These are phyloP conservation scores for Prosapia bicincta DNA, from an alignment of 2,888 invertebrate species.

Conservation along the genomic window DNA sequence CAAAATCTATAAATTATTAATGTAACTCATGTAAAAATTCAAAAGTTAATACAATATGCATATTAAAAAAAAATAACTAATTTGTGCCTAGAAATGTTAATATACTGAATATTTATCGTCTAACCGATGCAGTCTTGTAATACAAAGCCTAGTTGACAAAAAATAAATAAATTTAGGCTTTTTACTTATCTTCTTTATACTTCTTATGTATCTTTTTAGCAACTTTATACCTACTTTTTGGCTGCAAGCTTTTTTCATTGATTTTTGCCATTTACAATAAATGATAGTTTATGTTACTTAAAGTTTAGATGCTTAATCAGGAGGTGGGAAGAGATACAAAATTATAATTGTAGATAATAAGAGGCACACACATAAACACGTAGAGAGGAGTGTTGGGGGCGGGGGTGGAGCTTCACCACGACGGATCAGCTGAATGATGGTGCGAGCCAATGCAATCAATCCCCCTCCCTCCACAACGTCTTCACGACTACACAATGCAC, in stretches of 20 bases:
- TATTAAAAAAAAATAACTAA: too few relatives aligned
- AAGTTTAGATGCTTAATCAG: slow-evolving; percentile 10
- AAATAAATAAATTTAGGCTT: neutral
- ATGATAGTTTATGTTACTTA: neutral
- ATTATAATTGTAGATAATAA: slow-evolving; percentile 13
- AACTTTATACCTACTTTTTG: neutral
- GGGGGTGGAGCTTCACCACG: slow-evolving; percentile 44
- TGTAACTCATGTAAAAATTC: too few relatives aligned
- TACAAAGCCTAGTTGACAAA: neutral
- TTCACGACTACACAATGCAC: slow-evolving; percentile 54
- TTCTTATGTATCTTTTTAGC: neutral
- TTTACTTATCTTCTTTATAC: too few relatives aligned
- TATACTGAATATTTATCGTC: too few relatives aligned
- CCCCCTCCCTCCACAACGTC: slow-evolving; percentile 52
- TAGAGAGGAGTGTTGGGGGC: slow-evolving; percentile 29
- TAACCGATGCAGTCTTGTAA: neutral
- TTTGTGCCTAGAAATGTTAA: too few relatives aligned
- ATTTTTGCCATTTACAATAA: slow-evolving; percentile 4
- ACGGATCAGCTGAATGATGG: slow-evolving; percentile 43
- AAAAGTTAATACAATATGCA: too few relatives aligned
- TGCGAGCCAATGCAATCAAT: slow-evolving; percentile 32
- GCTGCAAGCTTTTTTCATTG: neutral
- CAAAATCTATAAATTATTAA: too few relatives aligned
- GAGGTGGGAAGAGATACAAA: slow-evolving; percentile 27
- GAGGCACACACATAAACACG: slow-evolving; percentile 12